Evolutionary conservation across 1,140 invertebrate genomes (phyloP), one percentile per base, ranked within the genome.

Genomic region (Melanaphis sacchari): DNA sequence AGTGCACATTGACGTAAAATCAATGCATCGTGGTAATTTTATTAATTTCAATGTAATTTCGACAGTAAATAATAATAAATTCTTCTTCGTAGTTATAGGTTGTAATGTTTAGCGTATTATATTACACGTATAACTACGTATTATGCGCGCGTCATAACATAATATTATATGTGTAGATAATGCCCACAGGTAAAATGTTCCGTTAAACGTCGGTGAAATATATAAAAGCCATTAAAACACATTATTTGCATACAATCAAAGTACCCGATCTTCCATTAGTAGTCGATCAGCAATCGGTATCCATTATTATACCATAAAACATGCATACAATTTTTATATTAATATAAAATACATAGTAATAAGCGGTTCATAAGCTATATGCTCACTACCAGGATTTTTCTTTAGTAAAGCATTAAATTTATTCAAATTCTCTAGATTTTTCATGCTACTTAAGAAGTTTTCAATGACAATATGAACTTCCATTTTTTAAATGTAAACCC

Each of bases 191-290:
- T 82, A 82, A 82, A 82, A 82, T 40, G 11, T 41, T 41, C 22
- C 6, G 38, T 43, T 85, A 26, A 85, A 85, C 24, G 82, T 4
- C 9, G 26, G 82, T 85, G 38, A 85, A 82, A 40, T 82, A 9
- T 82, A 85, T 85, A 85, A 85, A 41, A 85, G 22, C 82, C 82
- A 85, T 85, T 85, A 41, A 85, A 40, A 85, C 82, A 9, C 82
- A 41, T 85, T 41, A 31, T 85, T 85, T 24, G 4, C 40, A 11
- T 24, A 26, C 40, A 85, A 85, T 85, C 82, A 26, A 41, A 85
- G 38, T 40, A 43, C 26, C 40, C 38, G 22, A 85, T 85, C 38
- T 85, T 36, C 22, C 38, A 40, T 40, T 8, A 2, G 18, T 82
- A 21, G 38, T 82, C 81, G 81, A 82, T 38, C 22, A n/a, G 59